Evolutionary conservation across 1,140 invertebrate species (phyloP), one percentile per base, ranked within the genome.

Genomic region (Thrips palmi): DNA sequence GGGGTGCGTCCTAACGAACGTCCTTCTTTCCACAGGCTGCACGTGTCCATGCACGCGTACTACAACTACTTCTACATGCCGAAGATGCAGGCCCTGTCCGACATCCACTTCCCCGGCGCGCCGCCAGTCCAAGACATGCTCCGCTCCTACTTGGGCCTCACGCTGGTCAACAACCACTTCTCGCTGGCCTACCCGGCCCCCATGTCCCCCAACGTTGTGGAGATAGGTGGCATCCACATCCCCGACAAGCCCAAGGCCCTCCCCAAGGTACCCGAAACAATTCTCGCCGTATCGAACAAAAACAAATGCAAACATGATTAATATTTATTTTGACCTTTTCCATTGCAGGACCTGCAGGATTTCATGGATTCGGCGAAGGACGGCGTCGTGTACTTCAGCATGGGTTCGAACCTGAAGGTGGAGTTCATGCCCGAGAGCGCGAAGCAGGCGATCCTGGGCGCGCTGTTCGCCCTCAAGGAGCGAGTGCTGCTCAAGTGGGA

Each of bases 171-270:
- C 49, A 57, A 58, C n/a, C 64, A 74, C 52, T 62, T 63, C 33
- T 49, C 56, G 2, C 33, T 70, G 3, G 62, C 60, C 41, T 55
- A 57, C 3, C 51, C 65, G 0, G 55, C 56, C 25, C 60, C 65
- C 0, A 50, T 50, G 10, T 51, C 58, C 2, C 62, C 65, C 1
- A 60, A 56, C 20, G 45, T 67, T 1, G 46, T 72, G 4, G 67
- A 72, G 52, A 58, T 74, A n/a, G 70, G 65, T 6, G 71, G 70
- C n/a, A 45, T 74, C 3, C 69, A 70, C 41, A 48, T 66, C 2
- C n/a, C n/a, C n/a, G 50, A 52, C 27, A 45, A 52, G 3, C 50
- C 43, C 5, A 48, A 52, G 17, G 53, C 56, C 8, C 45, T 74
- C 41, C 59, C 63, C 11, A 43, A 60, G 33, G 67, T 68, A 57